Base-by-base conservation (phyloP, 2,888 invertebrate species). In the Callyntrura sp. region DNA sequence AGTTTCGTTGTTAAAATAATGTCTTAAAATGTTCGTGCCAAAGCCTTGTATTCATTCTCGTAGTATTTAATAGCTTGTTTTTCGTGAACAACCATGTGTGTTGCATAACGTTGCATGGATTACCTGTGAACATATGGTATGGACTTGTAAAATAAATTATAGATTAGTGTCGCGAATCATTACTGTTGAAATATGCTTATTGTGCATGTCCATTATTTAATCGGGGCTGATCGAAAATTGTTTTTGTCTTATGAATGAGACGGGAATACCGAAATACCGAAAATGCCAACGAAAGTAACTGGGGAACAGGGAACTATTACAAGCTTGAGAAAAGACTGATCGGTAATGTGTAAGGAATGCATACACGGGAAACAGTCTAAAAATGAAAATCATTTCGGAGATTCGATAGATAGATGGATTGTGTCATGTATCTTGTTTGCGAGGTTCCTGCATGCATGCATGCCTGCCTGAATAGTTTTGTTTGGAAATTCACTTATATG, bases 141-240 rank as follows among this genome's bases (percentile, higher is more conserved):
- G 6, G 35, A 35, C 35, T 35, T 35, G 35, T 35, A 35, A 4
- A 2, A 6, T 35, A 35, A 35, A 35, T 4, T 35, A 35, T 35
- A 6, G 35, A 25, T 76, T 76, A n/a, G n/a, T n/a, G n/a, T n/a
- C 51, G 51, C 76, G 76, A 76, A 76, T 76, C 51, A 51, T 51
- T 78, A 55, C 28, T 55, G 55, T 78, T 28, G 28, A 78, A 78
- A 28, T 78, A 55, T 55, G 55, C 35, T 78, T 78, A 78, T 78
- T 78, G 28, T 28, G 55, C 78, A 78, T 55, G 78, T 55, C 28
- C 14, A 20, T 55, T 55, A 78, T 57, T 78, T 57, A 78, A 57
- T 55, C 78, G 55, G 20, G 28, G 1, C 55, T 8, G 55, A 78
- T 78, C 78, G 55, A 78, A 57, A 78, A 28, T 78, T 28, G 17